phyloP scores from a whole-genome alignment of 2,888 invertebrate genomes.

The Eurytoma adleriae region DNA sequence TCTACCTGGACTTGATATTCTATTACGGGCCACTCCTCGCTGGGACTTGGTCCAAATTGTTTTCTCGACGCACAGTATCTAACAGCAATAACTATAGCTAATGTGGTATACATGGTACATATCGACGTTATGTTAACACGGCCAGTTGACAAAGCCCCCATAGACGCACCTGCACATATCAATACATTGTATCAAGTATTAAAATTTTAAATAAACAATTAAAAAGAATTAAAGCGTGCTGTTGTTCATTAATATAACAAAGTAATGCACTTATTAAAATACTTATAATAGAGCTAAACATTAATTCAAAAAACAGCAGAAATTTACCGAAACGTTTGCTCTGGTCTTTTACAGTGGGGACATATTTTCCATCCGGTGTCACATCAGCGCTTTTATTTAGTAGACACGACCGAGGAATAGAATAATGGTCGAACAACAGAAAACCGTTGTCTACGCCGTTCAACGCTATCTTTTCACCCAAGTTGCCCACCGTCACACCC shows the following conservation, averaged over 20 bases:
- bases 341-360: conserved; percentile 87
- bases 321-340: conserved; percentile 87
- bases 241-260: background rate
- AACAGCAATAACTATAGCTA: conserved; percentile 89
- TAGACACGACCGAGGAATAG: conserved; percentile 86
- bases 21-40: conserved; percentile 88
- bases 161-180: conserved; percentile 78
- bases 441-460: conserved; percentile 97
- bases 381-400: conserved; percentile 93
- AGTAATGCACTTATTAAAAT: background rate
- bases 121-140: conserved; percentile 85
- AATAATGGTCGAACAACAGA: conserved; percentile 87
- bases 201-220: background rate
- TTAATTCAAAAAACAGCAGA: background rate
- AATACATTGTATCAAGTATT: background rate
- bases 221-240: background rate
- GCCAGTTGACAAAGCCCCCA: conserved; percentile 90
- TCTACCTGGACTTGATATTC: conserved; percentile 93
- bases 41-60: conserved; percentile 89
- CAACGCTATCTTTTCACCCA: conserved; percentile 94
- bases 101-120: conserved; percentile 81
- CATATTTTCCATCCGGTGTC: conserved; percentile 88
- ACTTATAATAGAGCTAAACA: background rate
- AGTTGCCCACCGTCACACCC: conserved; percentile 92
- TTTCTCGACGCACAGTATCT: conserved; percentile 91